Evolutionary conservation across 2,797 vertebrate genomes (phyloP).

Genomic region (Phylloscopus collybita): DNA sequence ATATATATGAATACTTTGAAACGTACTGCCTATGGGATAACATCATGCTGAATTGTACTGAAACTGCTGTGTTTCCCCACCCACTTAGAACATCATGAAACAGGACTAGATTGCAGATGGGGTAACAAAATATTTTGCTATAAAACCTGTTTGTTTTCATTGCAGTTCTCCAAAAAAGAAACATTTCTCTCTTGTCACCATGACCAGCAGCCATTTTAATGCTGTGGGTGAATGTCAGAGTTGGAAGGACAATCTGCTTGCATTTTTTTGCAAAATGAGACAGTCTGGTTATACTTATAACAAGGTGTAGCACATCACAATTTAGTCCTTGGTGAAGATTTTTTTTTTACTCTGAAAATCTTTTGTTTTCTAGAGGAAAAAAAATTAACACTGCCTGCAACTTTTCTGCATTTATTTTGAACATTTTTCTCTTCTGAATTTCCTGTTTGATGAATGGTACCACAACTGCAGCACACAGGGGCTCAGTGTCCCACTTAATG

Average conservation of each 20-base stretch:
- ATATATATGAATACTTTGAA: not conserved
- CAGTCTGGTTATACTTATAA: not conserved
- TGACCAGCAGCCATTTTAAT: not conserved
- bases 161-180: not conserved
- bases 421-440: not conserved
- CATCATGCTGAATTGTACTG: not conserved
- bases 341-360: not conserved
- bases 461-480: not conserved
- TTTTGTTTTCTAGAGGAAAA: not conserved
- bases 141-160: not conserved
- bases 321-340: not conserved
- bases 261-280: not conserved
- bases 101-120: not conserved
- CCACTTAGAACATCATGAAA: not conserved
- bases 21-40: not conserved
- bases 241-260: not conserved
- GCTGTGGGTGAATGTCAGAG: not conserved
- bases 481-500: rapidly evolving
- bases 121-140: not conserved
- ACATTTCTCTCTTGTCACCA: not conserved
- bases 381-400: not conserved
- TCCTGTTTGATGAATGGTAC: not conserved
- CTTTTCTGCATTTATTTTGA: not conserved
- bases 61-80: not conserved
- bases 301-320: not conserved